Conservation (phyloP, 2,797 vertebrate genomes). For the Pseudochaenichthys georgianus region DNA sequence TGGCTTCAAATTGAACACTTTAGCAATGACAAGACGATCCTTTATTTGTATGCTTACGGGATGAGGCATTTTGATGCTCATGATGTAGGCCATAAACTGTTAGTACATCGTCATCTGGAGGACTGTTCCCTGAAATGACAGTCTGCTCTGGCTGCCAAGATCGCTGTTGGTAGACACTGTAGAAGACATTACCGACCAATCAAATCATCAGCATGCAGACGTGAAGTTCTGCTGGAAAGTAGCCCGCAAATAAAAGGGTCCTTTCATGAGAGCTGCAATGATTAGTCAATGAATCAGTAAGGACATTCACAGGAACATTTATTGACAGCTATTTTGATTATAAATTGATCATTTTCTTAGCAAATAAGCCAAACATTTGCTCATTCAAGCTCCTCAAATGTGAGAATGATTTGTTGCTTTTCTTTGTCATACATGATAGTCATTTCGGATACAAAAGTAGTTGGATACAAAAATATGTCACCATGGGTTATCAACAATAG, state of each 20-base stretch:
- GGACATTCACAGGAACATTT: neutral
- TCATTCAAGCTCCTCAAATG: neutral
- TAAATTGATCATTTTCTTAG: neutral
- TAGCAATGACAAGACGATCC: constrained; percentile 38
- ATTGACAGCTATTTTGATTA: neutral
- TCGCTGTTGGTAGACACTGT: constrained; percentile 37
- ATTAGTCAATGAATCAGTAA: neutral
- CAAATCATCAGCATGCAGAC: constrained; percentile 13
- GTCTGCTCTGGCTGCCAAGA: constrained; percentile 16
- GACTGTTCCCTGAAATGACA: constrained; percentile 33
- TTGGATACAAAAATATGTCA: too few species aligned
- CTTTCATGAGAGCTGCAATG: neutral
- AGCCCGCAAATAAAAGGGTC: neutral
- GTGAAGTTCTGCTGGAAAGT: constrained; percentile 3
- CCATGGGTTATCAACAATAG: neutral
- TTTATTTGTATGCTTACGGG: constrained; percentile 41
- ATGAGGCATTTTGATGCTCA: constrained; percentile 42
- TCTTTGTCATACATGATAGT: neutral
- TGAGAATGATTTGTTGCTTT: neutral
- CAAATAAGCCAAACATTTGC: neutral
- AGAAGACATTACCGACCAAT: constrained; percentile 36
- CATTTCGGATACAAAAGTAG: too few species aligned
- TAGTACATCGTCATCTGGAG: constrained; percentile 47
- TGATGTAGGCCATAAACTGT: constrained; percentile 53
- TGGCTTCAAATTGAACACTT: constrained; percentile 57